Evolutionary conservation across 2,797 vertebrate genomes (phyloP), one percentile per base, ranked within the genome.

Genomic region (Huso huso): DNA sequence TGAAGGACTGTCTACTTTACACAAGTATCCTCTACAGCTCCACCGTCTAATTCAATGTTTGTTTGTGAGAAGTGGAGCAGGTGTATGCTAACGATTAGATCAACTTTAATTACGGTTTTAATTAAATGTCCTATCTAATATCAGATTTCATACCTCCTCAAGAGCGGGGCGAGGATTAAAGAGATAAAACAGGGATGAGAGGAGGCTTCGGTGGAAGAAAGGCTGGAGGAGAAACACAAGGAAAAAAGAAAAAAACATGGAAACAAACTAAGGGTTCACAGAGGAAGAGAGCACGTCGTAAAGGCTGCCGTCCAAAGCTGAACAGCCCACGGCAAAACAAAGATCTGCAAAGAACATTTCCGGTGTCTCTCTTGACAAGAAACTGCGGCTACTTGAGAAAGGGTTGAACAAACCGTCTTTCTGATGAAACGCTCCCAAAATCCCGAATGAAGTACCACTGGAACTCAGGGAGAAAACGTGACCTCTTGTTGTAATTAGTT

Each of bases 61-160:
- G 79, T 84, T 86, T 79, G 78, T 68, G 75, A 85, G 77, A 77
- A 74, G 82, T 78, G 86, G 83, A 89, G 87, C 92, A 93, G 92
- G 90, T 93, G 91, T 88, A 89, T 89, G 86, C 81, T 91, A 88
- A 92, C 89, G 85, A 91, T 91, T 88, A 91, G 88, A 93, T 93
- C 90, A 89, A 91, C 89, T 92, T 90, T 91, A 92, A 91, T 93
- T 92, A 91, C 85, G 86, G 89, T 91, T 93, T 91, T 92, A 93
- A 93, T 93, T 93, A 92, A 91, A 89, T 86, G 87, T 85, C 85
- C 87, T 74, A 86, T 90, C 86, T 74, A 67, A 75, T 70, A 73
- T 64, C 74, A 69, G 74, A 74, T 71, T 80, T 66, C 48, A 62
- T 73, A 81, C 74, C 66, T 80, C 71, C 66, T 73, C 69, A 67